phyloP scores from a whole-genome alignment of 1,140 invertebrate species.

The Mamestra configurata region DNA sequence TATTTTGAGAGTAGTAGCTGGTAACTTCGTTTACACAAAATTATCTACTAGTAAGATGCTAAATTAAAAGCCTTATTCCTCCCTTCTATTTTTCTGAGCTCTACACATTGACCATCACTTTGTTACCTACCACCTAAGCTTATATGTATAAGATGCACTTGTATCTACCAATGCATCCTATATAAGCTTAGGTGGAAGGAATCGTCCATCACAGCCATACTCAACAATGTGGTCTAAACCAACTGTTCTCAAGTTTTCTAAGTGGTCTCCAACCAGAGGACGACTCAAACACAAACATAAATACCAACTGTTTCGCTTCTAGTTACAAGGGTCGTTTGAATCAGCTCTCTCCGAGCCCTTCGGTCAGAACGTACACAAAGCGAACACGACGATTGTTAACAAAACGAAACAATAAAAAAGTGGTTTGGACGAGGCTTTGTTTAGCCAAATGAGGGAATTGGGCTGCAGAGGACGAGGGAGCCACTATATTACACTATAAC shows the following conservation, averaged over 20 bases:
- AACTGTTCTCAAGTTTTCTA: neutral
- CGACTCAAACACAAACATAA: neutral
- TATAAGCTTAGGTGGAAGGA: too few species aligned
- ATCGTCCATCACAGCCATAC: neutral
- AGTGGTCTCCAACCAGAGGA: neutral
- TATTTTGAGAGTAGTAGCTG: neutral
- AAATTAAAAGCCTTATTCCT: too few species aligned
- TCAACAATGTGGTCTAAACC: neutral
- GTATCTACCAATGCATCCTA: too few species aligned
- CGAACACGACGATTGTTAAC: slow-evolving; percentile 16
- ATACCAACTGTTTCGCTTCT: slow-evolving; percentile 13
- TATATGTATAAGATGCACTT: too few species aligned
- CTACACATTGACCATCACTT: too few species aligned
- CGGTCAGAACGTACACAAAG: slow-evolving; percentile 20
- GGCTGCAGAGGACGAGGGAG: slow-evolving; percentile 29
- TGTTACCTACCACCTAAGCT: too few species aligned
- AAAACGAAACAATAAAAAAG: slow-evolving; percentile 48
- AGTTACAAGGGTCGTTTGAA: neutral
- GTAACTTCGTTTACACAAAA: too few species aligned
- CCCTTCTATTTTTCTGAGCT: too few species aligned
- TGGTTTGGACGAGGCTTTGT: slow-evolving; percentile 41
- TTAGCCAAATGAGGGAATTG: slow-evolving; percentile 45
- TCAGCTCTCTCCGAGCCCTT: slow-evolving; percentile 11
- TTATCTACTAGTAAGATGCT: too few species aligned
- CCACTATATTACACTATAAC: neutral